phyloP scores from a whole-genome alignment of 2,797 vertebrate species.

The Brachyrhaphis roseni region DNA sequence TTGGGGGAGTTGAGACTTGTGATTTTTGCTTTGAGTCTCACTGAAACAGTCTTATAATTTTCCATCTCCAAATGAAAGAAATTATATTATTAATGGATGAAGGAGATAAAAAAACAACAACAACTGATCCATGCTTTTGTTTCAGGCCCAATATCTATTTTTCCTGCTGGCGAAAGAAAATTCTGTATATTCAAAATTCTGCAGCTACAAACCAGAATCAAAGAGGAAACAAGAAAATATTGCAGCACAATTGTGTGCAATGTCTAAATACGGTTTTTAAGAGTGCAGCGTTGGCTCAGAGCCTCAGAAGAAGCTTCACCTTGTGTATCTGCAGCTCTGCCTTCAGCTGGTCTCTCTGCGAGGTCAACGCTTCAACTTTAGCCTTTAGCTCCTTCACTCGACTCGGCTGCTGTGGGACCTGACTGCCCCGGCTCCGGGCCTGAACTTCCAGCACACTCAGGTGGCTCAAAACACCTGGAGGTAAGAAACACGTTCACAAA shows the following conservation, averaged over 20 bases:
- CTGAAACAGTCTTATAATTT: neutral
- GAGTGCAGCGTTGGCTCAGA: neutral
- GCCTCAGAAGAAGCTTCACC: conserved; percentile 54
- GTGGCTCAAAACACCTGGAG: conserved; percentile 81
- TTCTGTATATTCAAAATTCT: neutral
- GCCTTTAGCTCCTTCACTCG: conserved; percentile 61
- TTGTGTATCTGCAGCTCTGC: conserved; percentile 66
- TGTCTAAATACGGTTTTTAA: neutral
- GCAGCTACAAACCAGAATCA: neutral
- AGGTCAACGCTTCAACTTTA: conserved; percentile 67
- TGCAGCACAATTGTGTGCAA: neutral
- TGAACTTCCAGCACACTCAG: conserved; percentile 80
- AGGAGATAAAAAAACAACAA: neutral
- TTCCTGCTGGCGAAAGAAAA: neutral
- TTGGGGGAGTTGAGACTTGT: neutral
- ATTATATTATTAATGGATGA: neutral
- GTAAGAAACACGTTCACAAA: neutral
- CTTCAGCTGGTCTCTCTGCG: conserved; percentile 77
- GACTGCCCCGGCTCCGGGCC: conserved; percentile 31
- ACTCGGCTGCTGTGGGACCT: conserved; percentile 31
- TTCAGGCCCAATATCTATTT: neutral
- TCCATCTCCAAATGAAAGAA: neutral
- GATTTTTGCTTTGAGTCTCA: neutral
- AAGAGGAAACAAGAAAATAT: neutral
- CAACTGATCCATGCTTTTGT: neutral